phyloP scores from a whole-genome alignment of 2,888 invertebrate genomes.

The Scelioninae gen. 2 region DNA sequence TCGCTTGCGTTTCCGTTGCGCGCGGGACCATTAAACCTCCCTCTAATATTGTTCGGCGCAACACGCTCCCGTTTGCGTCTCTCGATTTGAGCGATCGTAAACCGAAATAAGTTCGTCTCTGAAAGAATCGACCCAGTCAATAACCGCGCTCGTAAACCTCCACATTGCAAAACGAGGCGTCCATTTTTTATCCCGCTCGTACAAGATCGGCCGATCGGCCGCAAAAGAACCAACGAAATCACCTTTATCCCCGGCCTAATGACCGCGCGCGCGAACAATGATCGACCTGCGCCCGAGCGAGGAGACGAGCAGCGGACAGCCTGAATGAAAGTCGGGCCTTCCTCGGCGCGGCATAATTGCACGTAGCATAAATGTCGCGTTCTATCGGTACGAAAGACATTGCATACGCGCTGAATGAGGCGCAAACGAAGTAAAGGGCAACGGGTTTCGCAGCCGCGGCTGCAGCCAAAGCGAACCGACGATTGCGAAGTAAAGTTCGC shows the following conservation, averaged over 20 bases:
- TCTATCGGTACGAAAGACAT: conserved; percentile 45
- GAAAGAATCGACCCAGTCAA: conserved; percentile 17
- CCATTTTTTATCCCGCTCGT: conserved; percentile 5
- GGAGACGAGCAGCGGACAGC: conserved; percentile 26
- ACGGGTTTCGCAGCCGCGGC: conserved; percentile 63
- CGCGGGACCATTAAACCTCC: too few species aligned
- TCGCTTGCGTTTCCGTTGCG: too few species aligned
- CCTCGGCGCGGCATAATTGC: conserved; percentile 35
- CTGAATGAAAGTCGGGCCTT: conserved; percentile 51
- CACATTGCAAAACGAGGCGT: conserved; percentile 24
- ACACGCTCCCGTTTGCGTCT: too few species aligned
- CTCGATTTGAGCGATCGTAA: conserved; percentile 15
- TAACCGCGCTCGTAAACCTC: conserved; percentile 27
- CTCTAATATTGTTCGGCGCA: too few species aligned
- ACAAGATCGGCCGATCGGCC: conserved; percentile 14
- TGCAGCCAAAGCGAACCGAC: conserved; percentile 60
- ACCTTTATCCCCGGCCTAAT: conserved; percentile 5
- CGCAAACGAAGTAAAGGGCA: conserved; percentile 65
- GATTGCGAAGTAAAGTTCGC: conserved; percentile 57
- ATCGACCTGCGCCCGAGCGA: conserved; percentile 35
- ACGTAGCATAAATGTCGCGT: conserved; percentile 59
- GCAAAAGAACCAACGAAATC: conserved; percentile 31
- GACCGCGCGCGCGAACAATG: conserved; percentile 17
- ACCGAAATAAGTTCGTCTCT: conserved; percentile 24
- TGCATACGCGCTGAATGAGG: conserved; percentile 48